Conservation (phyloP, 2,113 vertebrate species). For the Psilopsiagon aymara region DNA sequence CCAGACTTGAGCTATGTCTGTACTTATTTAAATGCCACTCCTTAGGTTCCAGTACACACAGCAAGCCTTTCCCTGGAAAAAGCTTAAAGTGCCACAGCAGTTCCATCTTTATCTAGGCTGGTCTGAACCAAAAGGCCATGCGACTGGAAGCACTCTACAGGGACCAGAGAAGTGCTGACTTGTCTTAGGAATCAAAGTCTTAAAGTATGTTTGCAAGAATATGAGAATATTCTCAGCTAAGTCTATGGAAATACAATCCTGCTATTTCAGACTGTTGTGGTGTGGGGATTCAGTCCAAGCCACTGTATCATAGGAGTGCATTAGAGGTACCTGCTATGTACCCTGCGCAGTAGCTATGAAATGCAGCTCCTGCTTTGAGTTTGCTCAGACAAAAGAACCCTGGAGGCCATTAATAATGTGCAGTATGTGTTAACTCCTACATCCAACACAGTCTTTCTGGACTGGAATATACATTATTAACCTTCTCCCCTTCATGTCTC, state of each 20-base stretch:
- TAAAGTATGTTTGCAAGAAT: background rate
- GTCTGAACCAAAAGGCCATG: background rate
- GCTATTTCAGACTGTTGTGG: background rate
- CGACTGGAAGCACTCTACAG: accelerated
- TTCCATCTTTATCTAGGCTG: background rate
- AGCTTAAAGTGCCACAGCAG: background rate
- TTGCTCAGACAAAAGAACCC: background rate
- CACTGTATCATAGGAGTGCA: background rate
- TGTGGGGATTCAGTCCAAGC: background rate
- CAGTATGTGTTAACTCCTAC: background rate
- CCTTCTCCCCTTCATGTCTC: background rate
- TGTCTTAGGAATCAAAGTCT: background rate
- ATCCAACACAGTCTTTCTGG: background rate
- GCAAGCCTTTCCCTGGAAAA: background rate
- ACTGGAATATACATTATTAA: background rate
- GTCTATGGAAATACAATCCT: background rate
- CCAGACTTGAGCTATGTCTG: background rate
- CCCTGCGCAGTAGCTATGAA: background rate
- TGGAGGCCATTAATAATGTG: background rate
- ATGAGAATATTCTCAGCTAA: background rate
- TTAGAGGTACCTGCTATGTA: background rate
- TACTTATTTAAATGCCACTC: background rate
- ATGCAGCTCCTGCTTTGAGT: background rate
- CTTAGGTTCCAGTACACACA: background rate
- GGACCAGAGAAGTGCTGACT: background rate